Evolutionary conservation across 2,888 invertebrate species (phyloP), one percentile per base, ranked within the genome.

Genomic region (Hemithea aestivaria): DNA sequence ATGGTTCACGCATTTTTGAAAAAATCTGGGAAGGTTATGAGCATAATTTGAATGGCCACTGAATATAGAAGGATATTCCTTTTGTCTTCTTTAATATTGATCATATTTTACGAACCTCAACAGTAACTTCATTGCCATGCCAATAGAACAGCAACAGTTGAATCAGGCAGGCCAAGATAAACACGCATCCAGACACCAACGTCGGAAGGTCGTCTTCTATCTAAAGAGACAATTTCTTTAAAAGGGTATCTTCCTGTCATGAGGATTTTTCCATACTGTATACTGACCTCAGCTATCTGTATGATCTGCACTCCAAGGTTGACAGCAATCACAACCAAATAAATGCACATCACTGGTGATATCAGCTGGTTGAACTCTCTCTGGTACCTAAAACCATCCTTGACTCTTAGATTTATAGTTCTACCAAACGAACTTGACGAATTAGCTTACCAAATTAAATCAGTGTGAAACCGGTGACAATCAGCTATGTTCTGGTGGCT

Each of bases 141-240:
- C 80, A 81, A 45, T 78, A 80, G 45, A 75, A 78, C 0, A 78
- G 51, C 5, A 79, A 44, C 5, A 81, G 60, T 40, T 80, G 75
- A 20, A 71, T 60, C 32, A 80, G 42, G 32, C 72, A 71, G 1
- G 71, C 77, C 1, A 56, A 1, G 5, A 76, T 47, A 32, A 57
- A 80, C 6, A 67, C 1, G 23, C 66, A 62, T 31, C 63, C 65
- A 0, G 73, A 63, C 1, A 74, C 21, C 0, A 76, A 42, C 0
- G 65, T 58, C 0, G 58, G 34, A 1, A 70, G 9, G 27, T 79
- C 69, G 16, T 73, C 57, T 41, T 73, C 53, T 10, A 71, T 47
- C 78, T 80, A 54, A 23, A 58, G 64, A 41, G 11, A 20, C 32
- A 7, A 20, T 10, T 7, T 16, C n/a, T n/a, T n/a, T n/a, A n/a